Evolutionary conservation across 1,140 invertebrate genomes (phyloP), one percentile per base, ranked within the genome.

Genomic region (Diploscapter pachys): DNA sequence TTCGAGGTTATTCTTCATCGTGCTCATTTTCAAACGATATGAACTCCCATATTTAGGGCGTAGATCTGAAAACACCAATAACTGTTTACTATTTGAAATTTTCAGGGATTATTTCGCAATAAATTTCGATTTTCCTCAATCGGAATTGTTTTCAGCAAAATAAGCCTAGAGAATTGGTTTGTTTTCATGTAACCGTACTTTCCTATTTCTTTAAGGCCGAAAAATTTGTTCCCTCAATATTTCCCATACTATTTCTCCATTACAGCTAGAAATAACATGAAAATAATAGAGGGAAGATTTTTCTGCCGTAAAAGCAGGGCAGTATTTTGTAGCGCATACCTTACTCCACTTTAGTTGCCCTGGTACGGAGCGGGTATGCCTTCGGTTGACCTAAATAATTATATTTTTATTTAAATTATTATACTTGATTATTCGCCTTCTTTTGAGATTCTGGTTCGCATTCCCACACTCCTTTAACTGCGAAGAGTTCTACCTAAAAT

Each of bases 31-130:
- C 31, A 78, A 64, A 78, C 70, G 51, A 78, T 72, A 55, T 78
- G 74, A 53, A 69, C 63, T 50, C 77, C 77, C 71, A 78, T 76
- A 75, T 78, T 78, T 69, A 78, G 71, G n/a, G 76, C 77, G 75
- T 74, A 78, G 51, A 77, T 65, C 71, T 72, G 71, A 63, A 63
- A 72, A 67, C 3, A 67, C 53, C 31, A 67, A 59, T 59, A 59
- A 9, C 2, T 11, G 57, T 13, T 31, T 31, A 31, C 31, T 31
- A 31, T 31, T 31, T 59, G 57, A 11, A 59, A 11, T 59, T 59
- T 59, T 59, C 57, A 59, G 57, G 9, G 31, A 31, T 31, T 31
- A 31, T 31, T 31, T 31, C 31, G 31, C 31, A 31, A 31, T 59
- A 59, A 11, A 59, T 9, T 59, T 59, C 13, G 9, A 59, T 59